phyloP scores from a whole-genome alignment of 1,140 invertebrate genomes.

The Tyrophagus putrescentiae region DNA sequence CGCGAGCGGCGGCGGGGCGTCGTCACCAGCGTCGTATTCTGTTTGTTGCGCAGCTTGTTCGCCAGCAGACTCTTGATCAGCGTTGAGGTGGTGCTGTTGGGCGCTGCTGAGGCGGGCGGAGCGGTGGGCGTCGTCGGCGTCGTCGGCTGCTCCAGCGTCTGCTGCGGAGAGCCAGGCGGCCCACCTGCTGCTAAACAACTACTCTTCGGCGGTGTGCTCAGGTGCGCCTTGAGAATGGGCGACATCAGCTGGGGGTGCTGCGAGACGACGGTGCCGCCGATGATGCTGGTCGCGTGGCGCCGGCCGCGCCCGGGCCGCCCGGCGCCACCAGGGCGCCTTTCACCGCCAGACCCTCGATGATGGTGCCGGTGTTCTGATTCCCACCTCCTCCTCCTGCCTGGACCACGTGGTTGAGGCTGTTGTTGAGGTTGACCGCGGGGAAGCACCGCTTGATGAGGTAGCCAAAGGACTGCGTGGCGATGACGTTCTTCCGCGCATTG shows the following conservation, averaged over 20 bases:
- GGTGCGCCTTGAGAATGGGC: constrained; percentile 55
- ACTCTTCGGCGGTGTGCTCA: constrained; percentile 50
- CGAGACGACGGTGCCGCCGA: background rate
- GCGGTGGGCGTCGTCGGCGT: constrained; percentile 25
- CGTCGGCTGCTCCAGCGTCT: no score
- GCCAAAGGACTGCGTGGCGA: constrained; percentile 60
- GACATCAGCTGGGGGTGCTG: constrained; percentile 20
- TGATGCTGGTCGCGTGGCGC: background rate
- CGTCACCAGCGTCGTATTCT: constrained; percentile 22
- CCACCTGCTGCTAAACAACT: no score
- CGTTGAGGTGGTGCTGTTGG: constrained; percentile 38
- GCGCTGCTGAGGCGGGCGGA: constrained; percentile 29
- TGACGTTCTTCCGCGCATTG: constrained; percentile 54
- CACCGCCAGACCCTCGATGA: background rate
- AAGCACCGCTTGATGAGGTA: constrained; percentile 33
- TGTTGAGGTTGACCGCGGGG: constrained; percentile 15
- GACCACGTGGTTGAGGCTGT: no score
- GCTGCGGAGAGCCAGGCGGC: no score
- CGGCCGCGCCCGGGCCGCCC: background rate
- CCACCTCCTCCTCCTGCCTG: no score
- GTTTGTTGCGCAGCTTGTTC: constrained; percentile 48
- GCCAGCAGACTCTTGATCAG: constrained; percentile 70
- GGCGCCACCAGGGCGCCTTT: background rate
- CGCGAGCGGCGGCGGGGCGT: background rate
- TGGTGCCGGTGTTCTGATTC: background rate